Conservation (phyloP, 2,888 invertebrate species). For the Oxytorus armatus region DNA sequence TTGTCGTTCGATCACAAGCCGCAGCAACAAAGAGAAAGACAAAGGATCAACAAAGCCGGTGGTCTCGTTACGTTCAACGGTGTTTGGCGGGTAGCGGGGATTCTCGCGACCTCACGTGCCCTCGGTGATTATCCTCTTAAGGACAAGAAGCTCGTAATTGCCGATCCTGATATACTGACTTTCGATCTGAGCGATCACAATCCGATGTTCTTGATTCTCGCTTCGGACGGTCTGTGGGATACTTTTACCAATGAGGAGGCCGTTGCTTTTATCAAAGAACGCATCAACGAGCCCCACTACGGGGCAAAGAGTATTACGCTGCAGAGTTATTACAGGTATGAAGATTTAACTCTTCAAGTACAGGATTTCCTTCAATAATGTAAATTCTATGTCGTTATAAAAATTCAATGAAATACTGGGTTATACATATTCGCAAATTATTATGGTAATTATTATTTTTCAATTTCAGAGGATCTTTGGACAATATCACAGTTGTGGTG, state of each 20-base stretch:
- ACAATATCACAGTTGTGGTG: slow-evolving; percentile 97
- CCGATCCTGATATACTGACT: slow-evolving; percentile 97
- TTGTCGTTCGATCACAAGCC: slow-evolving; percentile 99
- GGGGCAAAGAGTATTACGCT: slow-evolving; percentile 96
- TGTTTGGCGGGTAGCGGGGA: slow-evolving; percentile 98
- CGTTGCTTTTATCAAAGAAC: slow-evolving; percentile 93
- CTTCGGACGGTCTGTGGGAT: slow-evolving; percentile 98
- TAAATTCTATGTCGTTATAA: too few relatives aligned
- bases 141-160: slow-evolving; percentile 96
- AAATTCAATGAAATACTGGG: too few relatives aligned
- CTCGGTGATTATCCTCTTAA: slow-evolving; percentile 98
- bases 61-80: slow-evolving; percentile 98
- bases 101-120: slow-evolving; percentile 96
- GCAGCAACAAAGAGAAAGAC: slow-evolving; percentile 95
- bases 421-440: background rate
- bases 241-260: slow-evolving; percentile 98
- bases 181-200: slow-evolving; percentile 94
- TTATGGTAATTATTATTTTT: slow-evolving; percentile 7
- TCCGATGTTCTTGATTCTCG: slow-evolving; percentile 95
- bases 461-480: slow-evolving; percentile 91
- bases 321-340: slow-evolving; percentile 91
- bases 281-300: slow-evolving; percentile 93
- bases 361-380: too few relatives aligned
- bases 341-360: background rate
- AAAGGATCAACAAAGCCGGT: slow-evolving; percentile 97